Evolutionary conservation across 92 coral and sea anemone species (phyloP).

Genomic region (Plumapathes pennacea): DNA sequence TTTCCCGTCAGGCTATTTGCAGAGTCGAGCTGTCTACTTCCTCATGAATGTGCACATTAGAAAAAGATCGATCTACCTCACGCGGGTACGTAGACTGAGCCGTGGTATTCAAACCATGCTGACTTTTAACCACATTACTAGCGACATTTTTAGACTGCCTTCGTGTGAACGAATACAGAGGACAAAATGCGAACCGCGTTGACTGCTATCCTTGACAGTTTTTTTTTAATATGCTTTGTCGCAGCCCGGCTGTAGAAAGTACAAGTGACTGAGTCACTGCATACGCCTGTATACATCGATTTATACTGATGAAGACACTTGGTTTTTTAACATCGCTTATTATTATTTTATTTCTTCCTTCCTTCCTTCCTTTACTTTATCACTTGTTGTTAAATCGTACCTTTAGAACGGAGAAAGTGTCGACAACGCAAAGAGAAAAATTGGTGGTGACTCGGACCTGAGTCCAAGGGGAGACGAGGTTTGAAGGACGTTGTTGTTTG

Average conservation of each 20-base stretch:
- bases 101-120: no score
- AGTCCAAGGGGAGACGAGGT: constrained; percentile 92
- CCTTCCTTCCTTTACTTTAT: background rate
- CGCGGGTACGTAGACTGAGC: constrained; percentile 79
- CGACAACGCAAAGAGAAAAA: constrained; percentile 46
- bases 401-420: constrained; percentile 83
- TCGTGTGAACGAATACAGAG: no score
- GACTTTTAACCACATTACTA: no score
- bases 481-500: background rate
- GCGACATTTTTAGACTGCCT: no score
- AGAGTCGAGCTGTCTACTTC: constrained; percentile 95
- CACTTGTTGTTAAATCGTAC: constrained; percentile 1
- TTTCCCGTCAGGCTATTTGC: constrained; percentile 73
- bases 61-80: constrained; percentile 87
- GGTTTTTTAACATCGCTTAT: no score
- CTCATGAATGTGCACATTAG: constrained; percentile 89
- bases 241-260: no score
- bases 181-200: no score
- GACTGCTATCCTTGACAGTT: background rate
- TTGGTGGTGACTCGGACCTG: constrained; percentile 90
- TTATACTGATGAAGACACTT: no score
- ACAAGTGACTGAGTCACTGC: no score
- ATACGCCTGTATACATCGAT: no score
- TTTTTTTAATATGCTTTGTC: no score
- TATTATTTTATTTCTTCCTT: background rate